These are phyloP conservation scores for Drosophila carrolli DNA, from an alignment of 1,140 invertebrate species.

Conservation along the genomic window DNA sequence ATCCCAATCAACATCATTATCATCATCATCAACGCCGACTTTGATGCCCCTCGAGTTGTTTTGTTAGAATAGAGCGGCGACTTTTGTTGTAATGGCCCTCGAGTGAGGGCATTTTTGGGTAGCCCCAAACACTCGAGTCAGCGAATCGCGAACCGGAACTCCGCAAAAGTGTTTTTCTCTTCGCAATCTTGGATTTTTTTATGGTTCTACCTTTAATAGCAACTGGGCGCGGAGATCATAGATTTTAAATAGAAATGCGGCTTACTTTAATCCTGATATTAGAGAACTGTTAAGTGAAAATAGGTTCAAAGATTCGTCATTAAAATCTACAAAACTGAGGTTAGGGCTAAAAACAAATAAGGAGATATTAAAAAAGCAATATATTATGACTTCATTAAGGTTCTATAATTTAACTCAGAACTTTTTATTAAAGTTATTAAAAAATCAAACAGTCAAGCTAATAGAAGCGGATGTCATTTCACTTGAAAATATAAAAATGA, in stretches of 20 bases:
- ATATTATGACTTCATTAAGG: no score
- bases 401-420: no score
- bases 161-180: constrained; percentile 38
- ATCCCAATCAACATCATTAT: constrained; percentile 40
- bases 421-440: no score
- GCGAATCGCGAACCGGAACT: constrained; percentile 70
- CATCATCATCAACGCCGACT: constrained; percentile 16
- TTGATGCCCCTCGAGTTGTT: constrained; percentile 30
- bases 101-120: constrained; percentile 67
- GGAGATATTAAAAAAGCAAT: no score
- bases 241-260: neutral
- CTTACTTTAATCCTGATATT: neutral
- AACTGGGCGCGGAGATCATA: constrained; percentile 25
- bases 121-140: constrained; percentile 36
- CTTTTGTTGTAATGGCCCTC: constrained; percentile 64
- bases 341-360: neutral
- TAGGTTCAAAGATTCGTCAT: neutral
- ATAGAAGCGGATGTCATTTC: no score
- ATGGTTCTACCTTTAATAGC: constrained; percentile 47
- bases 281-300: neutral
- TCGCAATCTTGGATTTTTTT: constrained; percentile 14
- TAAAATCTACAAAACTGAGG: no score
- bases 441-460: no score
- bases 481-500: no score
- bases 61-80: constrained; percentile 13